Conservation (phyloP, 2,888 invertebrate genomes). For the Cataglyphis livida region DNA sequence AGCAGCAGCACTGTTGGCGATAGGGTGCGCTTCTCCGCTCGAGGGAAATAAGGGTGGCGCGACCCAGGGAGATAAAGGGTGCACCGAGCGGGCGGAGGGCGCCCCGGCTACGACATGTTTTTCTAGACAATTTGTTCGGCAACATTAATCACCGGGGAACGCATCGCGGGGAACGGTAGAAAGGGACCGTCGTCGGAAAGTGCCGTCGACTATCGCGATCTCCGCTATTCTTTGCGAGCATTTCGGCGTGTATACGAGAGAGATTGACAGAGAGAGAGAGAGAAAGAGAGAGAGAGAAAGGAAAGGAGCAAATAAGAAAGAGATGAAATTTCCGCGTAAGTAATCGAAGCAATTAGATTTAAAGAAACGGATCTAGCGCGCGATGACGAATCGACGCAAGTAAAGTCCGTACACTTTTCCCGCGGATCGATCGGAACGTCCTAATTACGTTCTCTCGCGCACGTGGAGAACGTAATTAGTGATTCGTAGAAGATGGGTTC, state of each 20-base stretch:
- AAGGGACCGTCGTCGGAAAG: conserved; percentile 55
- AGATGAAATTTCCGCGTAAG: conserved; percentile 1
- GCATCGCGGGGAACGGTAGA: conserved; percentile 70
- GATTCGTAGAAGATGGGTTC: conserved; percentile 53
- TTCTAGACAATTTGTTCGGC: conserved; percentile 87
- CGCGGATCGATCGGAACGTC: conserved; percentile 31
- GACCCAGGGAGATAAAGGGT: conserved; percentile 84
- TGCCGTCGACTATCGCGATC: conserved; percentile 52
- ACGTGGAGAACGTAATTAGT: conserved; percentile 32
- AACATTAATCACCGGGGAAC: conserved; percentile 85
- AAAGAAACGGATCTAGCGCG: conserved; percentile 25
- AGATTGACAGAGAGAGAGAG: background rate
- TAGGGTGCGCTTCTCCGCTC: conserved; percentile 75
- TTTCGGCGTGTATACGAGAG: conserved; percentile 1
- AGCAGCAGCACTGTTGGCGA: conserved; percentile 60
- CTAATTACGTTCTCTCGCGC: conserved; percentile 27
- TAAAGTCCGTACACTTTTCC: background rate
- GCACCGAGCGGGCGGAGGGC: conserved; percentile 79
- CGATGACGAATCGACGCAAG: conserved; percentile 67
- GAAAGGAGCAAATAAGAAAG: background rate
- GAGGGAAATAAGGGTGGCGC: conserved; percentile 82
- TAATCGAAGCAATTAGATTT: conserved; percentile 9
- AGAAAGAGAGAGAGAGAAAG: background rate
- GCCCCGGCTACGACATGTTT: conserved; percentile 85
- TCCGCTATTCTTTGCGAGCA: conserved; percentile 51